phyloP scores from a whole-genome alignment of 2,113 vertebrate species.

The Heterochromis multidens region DNA sequence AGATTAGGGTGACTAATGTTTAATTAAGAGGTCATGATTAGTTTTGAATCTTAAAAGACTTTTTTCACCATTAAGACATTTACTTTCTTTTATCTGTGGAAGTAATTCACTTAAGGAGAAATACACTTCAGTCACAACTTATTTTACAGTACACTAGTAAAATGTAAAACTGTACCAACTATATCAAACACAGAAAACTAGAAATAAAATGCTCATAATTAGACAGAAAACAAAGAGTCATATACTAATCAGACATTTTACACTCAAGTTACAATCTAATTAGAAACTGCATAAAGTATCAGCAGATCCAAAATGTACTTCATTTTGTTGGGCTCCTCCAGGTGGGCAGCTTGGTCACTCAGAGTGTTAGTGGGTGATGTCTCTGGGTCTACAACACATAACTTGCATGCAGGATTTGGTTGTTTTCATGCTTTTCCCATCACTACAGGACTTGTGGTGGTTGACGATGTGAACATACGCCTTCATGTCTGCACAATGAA shows the following conservation, averaged over 20 bases:
- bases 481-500: not conserved
- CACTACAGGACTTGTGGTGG: not conserved
- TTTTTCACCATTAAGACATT: not conserved
- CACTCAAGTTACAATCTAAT: not conserved
- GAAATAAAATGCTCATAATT: too few relatives aligned
- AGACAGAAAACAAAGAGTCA: not conserved
- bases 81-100: accelerated
- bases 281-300: not conserved
- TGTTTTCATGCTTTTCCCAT: accelerated
- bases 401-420: not conserved
- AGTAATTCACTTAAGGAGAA: not conserved
- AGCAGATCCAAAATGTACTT: not conserved
- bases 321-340: not conserved
- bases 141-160: not conserved
- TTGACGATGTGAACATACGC: not conserved
- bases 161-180: not conserved
- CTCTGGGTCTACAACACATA: accelerated
- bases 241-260: not conserved
- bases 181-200: not conserved
- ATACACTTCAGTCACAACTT: not conserved
- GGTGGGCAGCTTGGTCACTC: not conserved
- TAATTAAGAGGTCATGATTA: not conserved
- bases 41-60: not conserved
- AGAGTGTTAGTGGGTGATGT: not conserved
- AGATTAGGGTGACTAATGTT: not conserved